These are phyloP conservation scores for Circaetus cinerascens DNA, from an alignment of 2,113 vertebrate genomes.

Conservation along the genomic window DNA sequence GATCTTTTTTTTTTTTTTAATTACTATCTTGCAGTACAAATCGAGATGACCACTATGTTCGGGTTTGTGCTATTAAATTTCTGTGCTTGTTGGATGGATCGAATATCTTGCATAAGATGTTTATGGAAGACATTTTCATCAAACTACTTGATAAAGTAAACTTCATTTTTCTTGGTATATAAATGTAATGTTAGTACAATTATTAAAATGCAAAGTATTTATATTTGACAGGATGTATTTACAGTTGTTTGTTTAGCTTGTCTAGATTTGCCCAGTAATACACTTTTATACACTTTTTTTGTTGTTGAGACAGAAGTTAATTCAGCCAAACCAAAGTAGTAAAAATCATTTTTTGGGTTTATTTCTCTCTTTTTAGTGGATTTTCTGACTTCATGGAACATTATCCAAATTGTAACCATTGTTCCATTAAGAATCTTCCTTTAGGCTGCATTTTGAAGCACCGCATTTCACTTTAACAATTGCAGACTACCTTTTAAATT, in stretches of 20 bases:
- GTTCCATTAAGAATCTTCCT: neutral
- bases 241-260: neutral
- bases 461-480: neutral
- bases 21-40: conserved; percentile 76
- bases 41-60: conserved; percentile 87
- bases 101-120: conserved; percentile 71
- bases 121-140: conserved; percentile 83
- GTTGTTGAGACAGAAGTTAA: neutral
- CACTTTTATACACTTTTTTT: accelerated
- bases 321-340: neutral
- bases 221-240: neutral
- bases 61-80: conserved; percentile 85
- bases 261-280: neutral
- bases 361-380: neutral
- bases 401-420: neutral
- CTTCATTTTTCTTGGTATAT: neutral
- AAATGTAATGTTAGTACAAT: neutral
- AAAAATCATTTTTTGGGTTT: neutral
- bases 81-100: conserved; percentile 82
- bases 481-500: neutral
- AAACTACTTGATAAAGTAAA: conserved; percentile 86
- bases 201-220: neutral
- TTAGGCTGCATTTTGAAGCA: neutral
- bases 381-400: neutral
- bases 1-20: neutral